Evolutionary conservation across 2,797 vertebrate species (phyloP), one percentile per base, ranked within the genome.

Genomic region (Melopsittacus undulatus): DNA sequence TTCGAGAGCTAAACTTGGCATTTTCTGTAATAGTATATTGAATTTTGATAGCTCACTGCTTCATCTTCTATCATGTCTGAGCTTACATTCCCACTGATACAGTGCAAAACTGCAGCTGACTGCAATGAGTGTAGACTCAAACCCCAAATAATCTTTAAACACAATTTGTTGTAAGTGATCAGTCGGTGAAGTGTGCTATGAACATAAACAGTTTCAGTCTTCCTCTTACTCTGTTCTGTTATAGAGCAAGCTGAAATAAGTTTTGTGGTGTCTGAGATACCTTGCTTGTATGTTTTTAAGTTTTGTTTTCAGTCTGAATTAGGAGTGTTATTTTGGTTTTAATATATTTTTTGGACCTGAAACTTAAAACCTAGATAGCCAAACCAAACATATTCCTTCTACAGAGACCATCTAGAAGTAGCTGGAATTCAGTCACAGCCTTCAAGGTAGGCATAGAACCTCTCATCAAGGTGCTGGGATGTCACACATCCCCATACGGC

Each of bases 401-500:
- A 26, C n/a, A 51, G 51, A 54, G 7, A 16, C 30, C 5, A 3
- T 62, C 87, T 56, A 24, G 17, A 84, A 74, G n/a, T 40, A 40
- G 21, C 23, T 67, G 46, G 64, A 45, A 49, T n/a, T 57, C 5
- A 29, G 54, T 45, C 10, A 36, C 8, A 62, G 63, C 3, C 48
- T 67, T 13, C 52, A 45, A 19, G 19, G 15, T 8, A 10, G 63
- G 7, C 16, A 45, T 14, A 70, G 27, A 30, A 24, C 5, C 11
- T 68, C 24, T 3, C 0, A 0, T 17, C 6, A 3, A 36, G 27
- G 13, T 5, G 5, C 42, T 34, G 72, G 66, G 14, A 22, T 15
- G 29, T 42, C 20, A 11, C 10, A 24, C 1, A 4, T 73, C 17
- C 13, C 64, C 15, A 4, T 29, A n/a, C 30, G 20, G 22, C 21